Base-by-base conservation (phyloP, 53 echinoderm and acorn worm species). In the Echinarachnius parma region DNA sequence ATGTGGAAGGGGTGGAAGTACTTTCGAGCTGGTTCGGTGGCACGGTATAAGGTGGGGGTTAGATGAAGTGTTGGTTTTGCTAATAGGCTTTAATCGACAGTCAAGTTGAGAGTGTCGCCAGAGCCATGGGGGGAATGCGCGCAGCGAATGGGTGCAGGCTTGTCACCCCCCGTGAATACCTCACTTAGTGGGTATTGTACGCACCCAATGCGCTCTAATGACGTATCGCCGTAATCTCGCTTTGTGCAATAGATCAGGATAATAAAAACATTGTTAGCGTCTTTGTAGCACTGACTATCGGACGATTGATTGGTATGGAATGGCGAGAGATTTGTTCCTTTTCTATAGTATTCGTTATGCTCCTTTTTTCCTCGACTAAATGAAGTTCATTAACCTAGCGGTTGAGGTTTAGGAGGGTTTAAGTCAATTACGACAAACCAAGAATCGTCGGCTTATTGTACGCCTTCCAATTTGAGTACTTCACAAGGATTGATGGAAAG, bases 21-120 rank as follows among this genome's bases (percentile, higher is more conserved):
- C 56, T 72, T 57, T 72, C 25, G 56, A 55, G 39, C 28, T 14
- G 39, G 74, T 56, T 72, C 74, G 35, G 57, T 72, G 39, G 35
- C 21, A 19, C 21, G 53, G 13, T 23, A 13, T 39, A 29, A 18
- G 19, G 48, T 24, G 48, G 28, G 65, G 64, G 65, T 44, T 45
- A 65, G 65, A 28, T 7, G 39, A 46, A 65, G 65, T 65, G 65
- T 65, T 65, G 46, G 65, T 65, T 65, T 65, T 39, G 37, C 18
- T 65, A 65, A 65, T 65, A 47, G 65, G 65, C 65, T 65, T 65
- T 65, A 2, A 46, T 9, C 46, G 44, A 4, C 30, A 72, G 74
- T 72, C 74, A 72, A 72, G 74, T 72, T 72, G 57, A 55, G 23
- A 4, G 19, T 44, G 74, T 56, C 74, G 56, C 74, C 74, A 72